phyloP scores from a whole-genome alignment of 2,113 vertebrate species.

The Cathartes aura region DNA sequence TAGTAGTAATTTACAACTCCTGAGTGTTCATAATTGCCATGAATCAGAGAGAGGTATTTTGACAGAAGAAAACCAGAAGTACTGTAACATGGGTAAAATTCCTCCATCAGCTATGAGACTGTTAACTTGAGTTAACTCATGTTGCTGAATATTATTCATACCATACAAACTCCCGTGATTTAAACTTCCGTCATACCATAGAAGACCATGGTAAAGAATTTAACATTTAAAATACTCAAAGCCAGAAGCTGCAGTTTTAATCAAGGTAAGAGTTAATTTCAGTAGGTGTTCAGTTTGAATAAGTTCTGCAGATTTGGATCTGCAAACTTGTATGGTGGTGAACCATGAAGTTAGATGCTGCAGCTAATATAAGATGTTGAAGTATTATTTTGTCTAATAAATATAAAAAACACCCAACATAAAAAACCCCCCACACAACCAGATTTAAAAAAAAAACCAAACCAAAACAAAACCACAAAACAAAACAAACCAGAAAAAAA shows the following conservation, averaged over 20 bases:
- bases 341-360: neutral
- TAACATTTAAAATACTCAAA: neutral
- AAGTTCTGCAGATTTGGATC: neutral
- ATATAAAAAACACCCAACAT: neutral
- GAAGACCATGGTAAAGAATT: neutral
- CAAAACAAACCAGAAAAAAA: neutral
- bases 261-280: neutral
- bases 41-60: slow-evolving; percentile 6
- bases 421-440: neutral
- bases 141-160: neutral
- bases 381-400: neutral
- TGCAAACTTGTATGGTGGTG: neutral
- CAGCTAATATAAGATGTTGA: neutral
- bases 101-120: neutral
- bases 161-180: neutral
- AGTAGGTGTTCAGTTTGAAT: neutral
- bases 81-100: neutral
- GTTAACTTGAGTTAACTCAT: neutral
- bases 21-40: neutral
- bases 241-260: neutral
- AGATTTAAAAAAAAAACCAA: neutral
- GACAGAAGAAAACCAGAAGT: neutral
- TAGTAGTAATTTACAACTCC: neutral
- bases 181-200: neutral
- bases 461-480: neutral